These are phyloP conservation scores for Desoria tigrina DNA, from an alignment of 2,888 invertebrate genomes.

Conservation along the genomic window DNA sequence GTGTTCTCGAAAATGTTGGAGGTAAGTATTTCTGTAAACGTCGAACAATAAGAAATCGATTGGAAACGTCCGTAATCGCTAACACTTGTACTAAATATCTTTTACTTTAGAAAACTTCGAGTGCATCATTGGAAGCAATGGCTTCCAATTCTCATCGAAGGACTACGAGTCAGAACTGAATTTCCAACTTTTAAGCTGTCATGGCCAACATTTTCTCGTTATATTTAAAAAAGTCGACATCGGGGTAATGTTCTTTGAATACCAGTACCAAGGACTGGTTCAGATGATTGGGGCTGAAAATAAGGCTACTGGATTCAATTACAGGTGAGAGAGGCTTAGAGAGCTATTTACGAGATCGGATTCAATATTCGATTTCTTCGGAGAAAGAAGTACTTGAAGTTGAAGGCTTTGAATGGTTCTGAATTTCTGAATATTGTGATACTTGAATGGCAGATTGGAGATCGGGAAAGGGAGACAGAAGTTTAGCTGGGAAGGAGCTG, in stretches of 20 bases:
- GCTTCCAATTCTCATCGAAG: too few relatives aligned
- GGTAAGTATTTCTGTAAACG: too few relatives aligned
- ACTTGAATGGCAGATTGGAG: constrained; percentile 21
- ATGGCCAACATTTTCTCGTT: constrained; percentile 15
- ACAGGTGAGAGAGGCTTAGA: too few relatives aligned
- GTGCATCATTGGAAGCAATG: not conserved
- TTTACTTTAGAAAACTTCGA: constrained; percentile 7
- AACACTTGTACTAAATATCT: too few relatives aligned
- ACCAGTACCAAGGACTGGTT: constrained; percentile 22
- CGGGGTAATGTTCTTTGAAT: not conserved
- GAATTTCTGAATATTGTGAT: not conserved
- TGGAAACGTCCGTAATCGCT: too few relatives aligned
- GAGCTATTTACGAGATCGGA: not conserved
- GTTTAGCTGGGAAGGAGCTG: constrained; percentile 20
- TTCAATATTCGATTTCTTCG: not conserved
- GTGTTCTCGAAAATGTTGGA: not conserved
- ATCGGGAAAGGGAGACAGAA: constrained; percentile 14
- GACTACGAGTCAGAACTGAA: constrained; percentile 4
- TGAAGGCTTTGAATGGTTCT: not conserved
- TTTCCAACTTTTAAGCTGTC: constrained; percentile 17
- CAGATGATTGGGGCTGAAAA: constrained; percentile 17
- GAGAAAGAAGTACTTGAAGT: not conserved
- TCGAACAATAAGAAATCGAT: too few relatives aligned
- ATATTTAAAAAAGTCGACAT: constrained; percentile 2
- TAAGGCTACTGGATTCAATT: constrained; percentile 18